These are phyloP conservation scores for Anthopleura xanthogrammica DNA, from an alignment of 92 coral and sea anemone genomes.

Conservation along the genomic window DNA sequence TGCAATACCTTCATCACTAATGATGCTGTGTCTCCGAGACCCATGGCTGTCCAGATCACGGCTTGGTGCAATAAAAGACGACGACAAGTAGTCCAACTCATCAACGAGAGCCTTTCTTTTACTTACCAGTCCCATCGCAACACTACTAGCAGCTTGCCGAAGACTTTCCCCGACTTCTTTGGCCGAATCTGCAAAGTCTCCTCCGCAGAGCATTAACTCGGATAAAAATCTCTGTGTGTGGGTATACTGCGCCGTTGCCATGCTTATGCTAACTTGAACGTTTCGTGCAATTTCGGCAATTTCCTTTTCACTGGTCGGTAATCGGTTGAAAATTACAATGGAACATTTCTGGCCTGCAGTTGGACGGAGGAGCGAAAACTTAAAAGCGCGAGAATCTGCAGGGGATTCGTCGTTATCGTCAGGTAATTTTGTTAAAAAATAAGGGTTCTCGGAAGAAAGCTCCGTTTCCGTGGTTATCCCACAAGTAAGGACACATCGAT, in stretches of 20 bases:
- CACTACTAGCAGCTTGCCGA: constrained; percentile 91
- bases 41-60: constrained; percentile 52
- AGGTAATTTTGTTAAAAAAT: constrained; percentile 51
- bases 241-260: constrained; percentile 93
- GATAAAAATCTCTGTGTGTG: constrained; percentile 91
- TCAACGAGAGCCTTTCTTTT: constrained; percentile 92
- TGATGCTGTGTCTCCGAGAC: constrained; percentile 71
- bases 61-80: constrained; percentile 72
- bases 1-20: constrained; percentile 54
- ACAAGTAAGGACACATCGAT: constrained; percentile 78
- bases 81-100: constrained; percentile 85
- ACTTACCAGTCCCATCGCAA: constrained; percentile 97
- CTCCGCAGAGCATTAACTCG: constrained; percentile 84
- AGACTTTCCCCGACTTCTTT: constrained; percentile 85
- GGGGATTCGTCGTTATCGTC: constrained; percentile 69
- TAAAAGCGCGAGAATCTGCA: constrained; percentile 76
- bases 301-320: constrained; percentile 40
- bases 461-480: constrained; percentile 57
- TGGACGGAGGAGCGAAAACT: constrained; percentile 78
- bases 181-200: constrained; percentile 92
- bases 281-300: constrained; percentile 65
- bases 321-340: constrained; percentile 40
- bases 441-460: constrained; percentile 39
- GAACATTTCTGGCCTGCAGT: constrained; percentile 52
- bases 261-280: constrained; percentile 71